Conservation (phyloP, 1,140 invertebrate species). For the Drosophila sp. region DNA sequence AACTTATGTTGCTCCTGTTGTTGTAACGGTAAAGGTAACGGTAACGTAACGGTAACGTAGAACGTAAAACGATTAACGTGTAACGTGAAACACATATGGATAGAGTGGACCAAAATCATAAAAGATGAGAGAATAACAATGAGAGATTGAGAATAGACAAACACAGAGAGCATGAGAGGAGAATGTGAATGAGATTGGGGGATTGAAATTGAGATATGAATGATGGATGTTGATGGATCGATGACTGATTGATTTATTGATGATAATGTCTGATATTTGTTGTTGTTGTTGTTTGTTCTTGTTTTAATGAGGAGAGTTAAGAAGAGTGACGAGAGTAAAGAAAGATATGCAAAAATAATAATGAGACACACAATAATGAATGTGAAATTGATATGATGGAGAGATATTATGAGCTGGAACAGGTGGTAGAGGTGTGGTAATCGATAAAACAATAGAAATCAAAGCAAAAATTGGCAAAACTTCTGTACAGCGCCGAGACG, state of each 20-base stretch:
- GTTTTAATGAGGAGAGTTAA: conserved; percentile 15
- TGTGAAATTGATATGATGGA: background rate
- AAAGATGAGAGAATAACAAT: conserved; percentile 29
- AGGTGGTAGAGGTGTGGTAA: too few species aligned
- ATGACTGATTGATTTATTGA: conserved; percentile 46
- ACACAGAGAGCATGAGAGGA: conserved; percentile 36
- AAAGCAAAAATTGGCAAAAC: conserved; percentile 22
- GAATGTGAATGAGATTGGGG: conserved; percentile 19
- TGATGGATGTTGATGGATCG: conserved; percentile 26
- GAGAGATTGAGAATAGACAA: conserved; percentile 32
- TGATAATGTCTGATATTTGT: conserved; percentile 33
- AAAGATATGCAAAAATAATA: background rate
- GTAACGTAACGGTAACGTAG: conserved; percentile 32
- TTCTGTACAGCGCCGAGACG: conserved; percentile 43
- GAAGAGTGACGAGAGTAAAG: background rate
- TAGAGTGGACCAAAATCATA: conserved; percentile 67
- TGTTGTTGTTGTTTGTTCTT: conserved; percentile 31
- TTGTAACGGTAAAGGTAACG: conserved; percentile 35
- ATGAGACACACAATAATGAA: background rate
- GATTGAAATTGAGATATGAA: background rate
- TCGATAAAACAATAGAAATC: too few species aligned
- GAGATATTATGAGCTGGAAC: conserved; percentile 11
- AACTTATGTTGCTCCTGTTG: conserved; percentile 37
- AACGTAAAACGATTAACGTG: conserved; percentile 59
- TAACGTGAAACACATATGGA: conserved; percentile 59